Percentiles rank a stretch among this genome's conserved stretches.
Conservation (phyloP, 1,140 invertebrate species). For the Eulimnadia texana region DNA sequence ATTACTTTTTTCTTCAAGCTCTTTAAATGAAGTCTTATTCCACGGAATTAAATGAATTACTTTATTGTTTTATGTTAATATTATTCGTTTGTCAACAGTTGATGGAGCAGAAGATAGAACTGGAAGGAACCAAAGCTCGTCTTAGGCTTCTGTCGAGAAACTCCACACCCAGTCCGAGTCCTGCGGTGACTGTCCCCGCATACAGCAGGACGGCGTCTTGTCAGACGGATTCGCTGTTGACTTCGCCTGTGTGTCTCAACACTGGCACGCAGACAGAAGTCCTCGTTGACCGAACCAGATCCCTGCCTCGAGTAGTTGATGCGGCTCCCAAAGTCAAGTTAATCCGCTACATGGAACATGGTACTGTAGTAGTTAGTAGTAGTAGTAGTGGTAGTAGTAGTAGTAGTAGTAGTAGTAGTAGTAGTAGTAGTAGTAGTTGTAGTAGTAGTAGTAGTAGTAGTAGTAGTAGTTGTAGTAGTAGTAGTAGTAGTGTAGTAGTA, state of each 20-base stretch:
- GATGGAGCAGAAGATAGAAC: constrained; percentile 61
- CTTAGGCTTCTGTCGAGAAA: constrained; percentile 53
- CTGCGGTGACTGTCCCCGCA: not conserved
- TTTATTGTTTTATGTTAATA: too few relatives aligned
- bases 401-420: too few relatives aligned
- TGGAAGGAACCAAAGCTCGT: constrained; percentile 59
- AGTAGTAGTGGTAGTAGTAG: too few relatives aligned
- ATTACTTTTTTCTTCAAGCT: too few relatives aligned
- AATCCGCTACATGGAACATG: not conserved
- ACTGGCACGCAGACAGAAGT: not conserved
- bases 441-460: too few relatives aligned
- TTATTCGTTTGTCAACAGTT: constrained; percentile 43
- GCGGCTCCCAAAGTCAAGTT: not conserved
- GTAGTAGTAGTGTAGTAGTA: too few relatives aligned
- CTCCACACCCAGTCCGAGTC: constrained; percentile 27
- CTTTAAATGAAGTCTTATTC: too few relatives aligned
- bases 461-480: too few relatives aligned
- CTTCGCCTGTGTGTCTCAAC: not conserved
- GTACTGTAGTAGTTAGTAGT: not conserved
- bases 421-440: too few relatives aligned
- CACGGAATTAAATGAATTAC: too few relatives aligned
- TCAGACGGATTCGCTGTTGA: not conserved
- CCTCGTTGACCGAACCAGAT: not conserved
- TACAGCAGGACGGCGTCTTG: not conserved
- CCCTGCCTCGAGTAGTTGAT: not conserved